These are phyloP conservation scores for Tiliqua scincoides DNA, from an alignment of 2,113 vertebrate species.

Conservation along the genomic window DNA sequence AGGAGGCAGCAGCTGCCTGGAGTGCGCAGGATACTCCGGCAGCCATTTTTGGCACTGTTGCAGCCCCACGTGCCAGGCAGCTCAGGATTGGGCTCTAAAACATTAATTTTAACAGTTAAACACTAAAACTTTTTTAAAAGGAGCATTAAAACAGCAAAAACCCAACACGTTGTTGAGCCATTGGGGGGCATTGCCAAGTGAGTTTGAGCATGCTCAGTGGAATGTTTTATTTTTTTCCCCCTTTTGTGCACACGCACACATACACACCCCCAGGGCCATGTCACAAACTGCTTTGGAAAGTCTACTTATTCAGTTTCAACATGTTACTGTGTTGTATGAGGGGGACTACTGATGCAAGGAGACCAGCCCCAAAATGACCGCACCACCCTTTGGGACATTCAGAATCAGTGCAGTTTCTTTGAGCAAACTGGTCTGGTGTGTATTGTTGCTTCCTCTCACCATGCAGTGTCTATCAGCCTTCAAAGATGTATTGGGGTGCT, in stretches of 20 bases:
- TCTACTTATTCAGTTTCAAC: background rate
- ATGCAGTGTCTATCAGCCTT: background rate
- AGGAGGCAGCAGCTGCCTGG: no score
- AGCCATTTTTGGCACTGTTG: no score
- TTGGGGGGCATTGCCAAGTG: no score
- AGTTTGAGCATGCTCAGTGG: background rate
- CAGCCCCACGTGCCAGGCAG: no score
- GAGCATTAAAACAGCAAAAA: no score
- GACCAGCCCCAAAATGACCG: background rate
- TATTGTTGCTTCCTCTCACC: background rate
- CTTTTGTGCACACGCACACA: no score
- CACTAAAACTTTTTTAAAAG: no score
- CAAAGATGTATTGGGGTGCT: background rate
- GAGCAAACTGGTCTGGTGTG: background rate
- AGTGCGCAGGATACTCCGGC: no score
- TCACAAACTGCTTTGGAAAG: background rate
- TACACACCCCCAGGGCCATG: no score
- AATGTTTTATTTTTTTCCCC: background rate
- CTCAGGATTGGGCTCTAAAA: no score
- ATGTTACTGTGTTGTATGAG: background rate
- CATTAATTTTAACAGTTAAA: no score
- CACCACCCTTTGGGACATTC: background rate
- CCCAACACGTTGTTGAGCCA: no score
- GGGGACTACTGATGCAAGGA: background rate
- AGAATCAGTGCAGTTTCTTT: background rate